phyloP scores from a whole-genome alignment of 2,888 invertebrate genomes.

The Eretmocerus hayati region DNA sequence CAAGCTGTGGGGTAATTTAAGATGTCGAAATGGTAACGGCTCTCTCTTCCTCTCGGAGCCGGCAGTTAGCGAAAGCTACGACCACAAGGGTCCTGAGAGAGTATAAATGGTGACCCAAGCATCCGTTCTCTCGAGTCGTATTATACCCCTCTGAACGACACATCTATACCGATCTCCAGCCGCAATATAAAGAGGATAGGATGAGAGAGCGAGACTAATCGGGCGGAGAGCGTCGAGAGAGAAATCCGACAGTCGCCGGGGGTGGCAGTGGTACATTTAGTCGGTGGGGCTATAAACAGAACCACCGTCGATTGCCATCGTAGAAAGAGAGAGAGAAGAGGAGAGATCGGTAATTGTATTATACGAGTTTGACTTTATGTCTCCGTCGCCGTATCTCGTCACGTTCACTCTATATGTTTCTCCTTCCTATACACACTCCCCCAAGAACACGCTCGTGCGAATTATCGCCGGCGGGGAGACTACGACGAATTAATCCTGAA shows the following conservation, averaged over 20 bases:
- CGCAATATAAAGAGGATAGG: no score
- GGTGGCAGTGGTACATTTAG: not conserved
- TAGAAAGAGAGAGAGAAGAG: slow-evolving; percentile 1
- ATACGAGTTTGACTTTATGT: slow-evolving; percentile 9
- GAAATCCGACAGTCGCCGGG: slow-evolving; percentile 8
- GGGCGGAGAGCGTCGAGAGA: not conserved
- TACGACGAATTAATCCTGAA: slow-evolving; percentile 31
- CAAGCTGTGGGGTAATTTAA: slow-evolving; percentile 15
- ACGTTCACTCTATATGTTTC: no score
- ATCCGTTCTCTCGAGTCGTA: no score
- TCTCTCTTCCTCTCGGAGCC: not conserved
- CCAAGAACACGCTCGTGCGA: slow-evolving; percentile 22
- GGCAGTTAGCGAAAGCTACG: slow-evolving; percentile 11
- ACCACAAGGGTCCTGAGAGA: no score
- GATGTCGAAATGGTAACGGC: slow-evolving; percentile 4
- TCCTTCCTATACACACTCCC: not conserved
- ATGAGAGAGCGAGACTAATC: no score
- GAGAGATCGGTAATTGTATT: slow-evolving; percentile 18
- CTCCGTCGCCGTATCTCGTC: no score
- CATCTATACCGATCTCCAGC: no score
- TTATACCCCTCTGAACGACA: no score
- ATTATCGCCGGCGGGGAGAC: slow-evolving; percentile 29
- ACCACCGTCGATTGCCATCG: slow-evolving; percentile 6
- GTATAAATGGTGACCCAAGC: no score
- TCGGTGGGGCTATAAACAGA: not conserved